Percentiles rank a stretch among this genome's conserved stretches.
Evolutionary conservation across 2,888 invertebrate species (phyloP).

Genomic region (Nycteola revayana): DNA sequence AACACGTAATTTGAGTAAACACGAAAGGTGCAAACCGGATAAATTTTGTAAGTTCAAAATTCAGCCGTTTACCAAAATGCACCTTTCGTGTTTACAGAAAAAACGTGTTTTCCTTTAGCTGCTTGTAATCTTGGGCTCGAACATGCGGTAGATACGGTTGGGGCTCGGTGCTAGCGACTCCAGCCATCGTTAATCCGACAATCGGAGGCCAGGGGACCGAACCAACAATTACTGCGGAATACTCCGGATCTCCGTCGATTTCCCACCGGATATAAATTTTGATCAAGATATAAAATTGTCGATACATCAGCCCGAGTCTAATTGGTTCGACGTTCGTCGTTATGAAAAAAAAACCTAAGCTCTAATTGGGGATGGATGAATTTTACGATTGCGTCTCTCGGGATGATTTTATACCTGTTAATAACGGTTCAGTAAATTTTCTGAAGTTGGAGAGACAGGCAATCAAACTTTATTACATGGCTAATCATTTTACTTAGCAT

Average conservation of each 20-base stretch:
- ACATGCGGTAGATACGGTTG: too few species aligned
- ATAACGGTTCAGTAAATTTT: constrained; percentile 11
- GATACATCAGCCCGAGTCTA: constrained; percentile 47
- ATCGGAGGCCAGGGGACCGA: constrained; percentile 24
- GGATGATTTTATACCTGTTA: constrained; percentile 18
- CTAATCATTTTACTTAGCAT: too few species aligned
- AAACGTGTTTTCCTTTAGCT: too few species aligned
- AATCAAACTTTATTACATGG: too few species aligned
- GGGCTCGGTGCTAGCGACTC: background rate
- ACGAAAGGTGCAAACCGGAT: too few species aligned
- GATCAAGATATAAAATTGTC: constrained; percentile 51
- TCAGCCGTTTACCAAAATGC: too few species aligned
- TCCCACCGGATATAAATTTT: constrained; percentile 50
- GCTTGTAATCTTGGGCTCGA: too few species aligned
- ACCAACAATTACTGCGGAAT: constrained; percentile 32
- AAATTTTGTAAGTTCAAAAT: too few species aligned
- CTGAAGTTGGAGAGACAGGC: constrained; percentile 2
- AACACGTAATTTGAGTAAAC: too few species aligned
- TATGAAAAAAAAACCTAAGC: constrained; percentile 24
- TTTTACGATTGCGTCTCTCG: constrained; percentile 26
- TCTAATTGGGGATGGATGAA: constrained; percentile 26
- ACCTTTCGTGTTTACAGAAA: too few species aligned
- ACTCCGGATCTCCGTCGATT: constrained; percentile 39
- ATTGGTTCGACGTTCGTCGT: constrained; percentile 38
- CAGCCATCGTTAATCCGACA: constrained; percentile 19